Conservation (phyloP, 1,140 invertebrate genomes). For the Bombus affinis region DNA sequence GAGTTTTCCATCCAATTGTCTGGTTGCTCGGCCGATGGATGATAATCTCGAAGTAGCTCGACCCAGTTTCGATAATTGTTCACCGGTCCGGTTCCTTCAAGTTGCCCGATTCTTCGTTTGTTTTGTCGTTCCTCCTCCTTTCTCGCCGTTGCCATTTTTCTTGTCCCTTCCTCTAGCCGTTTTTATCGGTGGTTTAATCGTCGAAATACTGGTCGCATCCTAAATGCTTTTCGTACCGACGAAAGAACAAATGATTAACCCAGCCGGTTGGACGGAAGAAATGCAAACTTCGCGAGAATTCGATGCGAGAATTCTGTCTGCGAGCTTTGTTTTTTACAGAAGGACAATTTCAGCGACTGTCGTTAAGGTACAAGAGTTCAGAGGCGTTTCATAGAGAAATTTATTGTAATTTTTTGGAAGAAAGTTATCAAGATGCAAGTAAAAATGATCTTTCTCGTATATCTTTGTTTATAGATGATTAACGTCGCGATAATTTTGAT, state of each 20-base stretch:
- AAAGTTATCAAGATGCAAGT: too few species aligned
- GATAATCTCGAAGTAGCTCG: conserved; percentile 51
- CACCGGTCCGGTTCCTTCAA: conserved; percentile 34
- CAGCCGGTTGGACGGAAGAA: conserved; percentile 9
- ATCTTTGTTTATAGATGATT: too few species aligned
- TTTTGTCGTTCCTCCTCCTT: background rate
- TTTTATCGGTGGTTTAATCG: conserved; percentile 42
- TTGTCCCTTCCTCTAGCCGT: background rate
- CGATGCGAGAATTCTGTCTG: background rate
- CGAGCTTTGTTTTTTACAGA: background rate
- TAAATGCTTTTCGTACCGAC: background rate
- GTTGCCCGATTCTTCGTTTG: conserved; percentile 23
- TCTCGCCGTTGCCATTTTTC: conserved; percentile 27
- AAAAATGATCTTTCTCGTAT: too few species aligned
- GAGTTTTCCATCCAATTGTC: conserved; percentile 41
- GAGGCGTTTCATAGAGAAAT: too few species aligned
- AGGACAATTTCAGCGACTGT: too few species aligned
- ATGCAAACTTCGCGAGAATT: conserved; percentile 18
- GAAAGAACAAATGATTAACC: conserved; percentile 41
- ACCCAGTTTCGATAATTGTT: conserved; percentile 64
- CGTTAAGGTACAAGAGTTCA: too few species aligned
- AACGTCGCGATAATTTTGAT: too few species aligned
- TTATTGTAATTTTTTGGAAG: too few species aligned
- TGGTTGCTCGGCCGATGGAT: conserved; percentile 21
- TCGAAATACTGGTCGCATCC: conserved; percentile 36